Conservation (phyloP, 2,797 vertebrate species). For the Denticeps clupeoides region DNA sequence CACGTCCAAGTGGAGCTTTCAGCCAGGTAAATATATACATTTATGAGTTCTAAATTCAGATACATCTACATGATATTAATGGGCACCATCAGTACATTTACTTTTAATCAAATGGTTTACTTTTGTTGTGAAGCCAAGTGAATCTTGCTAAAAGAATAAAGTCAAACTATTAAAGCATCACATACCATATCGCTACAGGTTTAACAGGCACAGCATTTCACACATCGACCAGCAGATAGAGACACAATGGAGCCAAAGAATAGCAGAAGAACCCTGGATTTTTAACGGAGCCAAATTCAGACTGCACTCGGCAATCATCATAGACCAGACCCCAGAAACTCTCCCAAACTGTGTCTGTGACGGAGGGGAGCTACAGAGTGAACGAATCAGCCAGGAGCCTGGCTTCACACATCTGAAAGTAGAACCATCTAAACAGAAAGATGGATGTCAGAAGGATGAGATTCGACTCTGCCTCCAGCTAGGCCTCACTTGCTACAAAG, state of each 20-base stretch:
- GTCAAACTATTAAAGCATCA: not conserved
- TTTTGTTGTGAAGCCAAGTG: not conserved
- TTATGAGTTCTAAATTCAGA: not conserved
- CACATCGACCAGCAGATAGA: conserved; percentile 60
- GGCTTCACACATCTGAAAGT: no score
- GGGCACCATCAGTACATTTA: no score
- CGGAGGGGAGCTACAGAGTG: not conserved
- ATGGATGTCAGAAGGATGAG: not conserved
- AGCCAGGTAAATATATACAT: conserved; percentile 16
- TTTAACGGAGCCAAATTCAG: conserved; percentile 85
- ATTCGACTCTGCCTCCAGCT: conserved; percentile 55
- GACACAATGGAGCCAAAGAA: conserved; percentile 57
- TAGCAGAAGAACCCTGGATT: conserved; percentile 69
- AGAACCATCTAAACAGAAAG: no score
- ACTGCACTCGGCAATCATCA: conserved; percentile 62
- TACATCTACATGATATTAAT: not conserved
- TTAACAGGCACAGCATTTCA: conserved; percentile 59
- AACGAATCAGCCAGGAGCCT: no score
- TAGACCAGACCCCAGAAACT: not conserved
- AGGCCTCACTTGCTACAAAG: conserved; percentile 79
- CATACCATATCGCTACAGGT: conserved; percentile 32
- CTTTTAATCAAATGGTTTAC: no score
- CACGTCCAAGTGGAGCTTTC: conserved; percentile 28
- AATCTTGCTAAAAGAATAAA: no score
- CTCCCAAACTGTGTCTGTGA: not conserved